Conservation (phyloP, 2,888 invertebrate species). For the Phyllotreta cruciferae region DNA sequence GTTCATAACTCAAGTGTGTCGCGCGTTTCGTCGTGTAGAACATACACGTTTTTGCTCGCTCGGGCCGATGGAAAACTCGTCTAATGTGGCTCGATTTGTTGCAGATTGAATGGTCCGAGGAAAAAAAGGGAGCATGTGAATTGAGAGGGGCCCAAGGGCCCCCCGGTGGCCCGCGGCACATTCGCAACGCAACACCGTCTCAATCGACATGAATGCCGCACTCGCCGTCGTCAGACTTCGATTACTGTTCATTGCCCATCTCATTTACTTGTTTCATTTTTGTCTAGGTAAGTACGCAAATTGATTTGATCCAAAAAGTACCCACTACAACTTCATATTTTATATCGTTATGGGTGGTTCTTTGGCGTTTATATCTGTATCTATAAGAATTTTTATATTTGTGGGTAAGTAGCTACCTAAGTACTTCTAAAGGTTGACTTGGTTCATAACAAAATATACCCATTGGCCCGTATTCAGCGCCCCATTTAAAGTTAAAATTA, state of each 20-base stretch:
- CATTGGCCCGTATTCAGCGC: too few relatives aligned
- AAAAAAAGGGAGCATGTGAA: slow-evolving; percentile 43
- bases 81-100: slow-evolving; percentile 27
- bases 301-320: too few relatives aligned
- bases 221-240: slow-evolving; percentile 46
- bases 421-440: too few relatives aligned
- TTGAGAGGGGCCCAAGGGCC: slow-evolving; percentile 40
- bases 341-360: too few relatives aligned
- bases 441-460: too few relatives aligned
- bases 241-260: slow-evolving; percentile 50
- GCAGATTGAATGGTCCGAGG: slow-evolving; percentile 32
- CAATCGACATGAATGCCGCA: slow-evolving; percentile 52
- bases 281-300: slow-evolving; percentile 45
- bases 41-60: not conserved
- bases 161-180: slow-evolving; percentile 44
- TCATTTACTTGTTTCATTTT: slow-evolving; percentile 46
- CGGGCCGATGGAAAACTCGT: not conserved
- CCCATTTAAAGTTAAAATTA: too few relatives aligned
- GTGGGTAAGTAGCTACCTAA: too few relatives aligned
- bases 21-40: slow-evolving; percentile 25
- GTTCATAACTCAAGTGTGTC: slow-evolving; percentile 42
- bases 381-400: too few relatives aligned
- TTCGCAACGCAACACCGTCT: slow-evolving; percentile 39
- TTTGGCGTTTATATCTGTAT: too few relatives aligned
- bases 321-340: too few relatives aligned